Evolutionary conservation across 2,888 invertebrate species (phyloP).

Genomic region (Andrena haemorrhoa): DNA sequence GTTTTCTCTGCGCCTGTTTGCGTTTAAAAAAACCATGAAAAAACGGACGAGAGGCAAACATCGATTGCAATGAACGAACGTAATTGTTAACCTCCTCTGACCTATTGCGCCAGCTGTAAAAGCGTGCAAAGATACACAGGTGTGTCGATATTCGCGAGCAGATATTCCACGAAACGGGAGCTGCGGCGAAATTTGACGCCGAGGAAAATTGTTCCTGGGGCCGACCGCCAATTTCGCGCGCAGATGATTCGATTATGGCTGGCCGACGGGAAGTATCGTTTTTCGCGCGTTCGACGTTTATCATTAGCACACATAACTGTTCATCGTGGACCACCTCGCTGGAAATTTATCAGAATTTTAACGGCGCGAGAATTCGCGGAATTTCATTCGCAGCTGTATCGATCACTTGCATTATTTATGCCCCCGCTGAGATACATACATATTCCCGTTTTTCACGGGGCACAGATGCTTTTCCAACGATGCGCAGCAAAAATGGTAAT

Average conservation of each 20-base stretch:
- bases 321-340: neutral
- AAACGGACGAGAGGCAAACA: neutral
- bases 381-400: neutral
- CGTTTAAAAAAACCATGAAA: slow-evolving; percentile 41
- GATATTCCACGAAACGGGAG: slow-evolving; percentile 30
- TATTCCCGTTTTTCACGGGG: neutral
- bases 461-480: neutral
- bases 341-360: slow-evolving; percentile 11
- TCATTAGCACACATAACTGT: neutral
- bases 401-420: slow-evolving; percentile 1
- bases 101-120: slow-evolving; percentile 27
- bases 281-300: neutral
- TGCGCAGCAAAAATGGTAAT: neutral
- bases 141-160: slow-evolving; percentile 45
- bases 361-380: neutral
- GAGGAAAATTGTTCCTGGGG: slow-evolving; percentile 23
- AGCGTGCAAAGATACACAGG: slow-evolving; percentile 31
- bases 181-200: slow-evolving; percentile 12
- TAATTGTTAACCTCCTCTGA: slow-evolving; percentile 15
- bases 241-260: slow-evolving; percentile 8
- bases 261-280: neutral
- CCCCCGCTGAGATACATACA: neutral
- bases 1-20: slow-evolving; percentile 31
- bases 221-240: slow-evolving; percentile 24
- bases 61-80: slow-evolving; percentile 7